Conservation (phyloP, 2,797 vertebrate species). For the Acipenser transmontanus region DNA sequence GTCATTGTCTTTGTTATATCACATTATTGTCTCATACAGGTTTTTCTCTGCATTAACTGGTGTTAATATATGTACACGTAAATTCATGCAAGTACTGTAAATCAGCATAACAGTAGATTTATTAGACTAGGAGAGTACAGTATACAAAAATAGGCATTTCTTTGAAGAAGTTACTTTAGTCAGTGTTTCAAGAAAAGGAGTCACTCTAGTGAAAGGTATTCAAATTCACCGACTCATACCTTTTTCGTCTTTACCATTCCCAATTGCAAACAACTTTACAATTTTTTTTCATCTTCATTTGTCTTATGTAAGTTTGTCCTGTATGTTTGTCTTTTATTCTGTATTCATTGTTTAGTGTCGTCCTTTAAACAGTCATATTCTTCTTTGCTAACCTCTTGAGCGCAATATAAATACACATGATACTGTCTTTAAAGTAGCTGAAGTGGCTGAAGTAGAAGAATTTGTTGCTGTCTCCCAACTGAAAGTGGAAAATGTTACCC, state of each 20-base stretch:
- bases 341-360: conserved; percentile 1
- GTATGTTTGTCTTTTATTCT: not conserved
- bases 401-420: conserved; percentile 7
- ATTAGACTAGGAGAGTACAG: too few relatives aligned
- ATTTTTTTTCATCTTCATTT: not conserved
- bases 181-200: not conserved
- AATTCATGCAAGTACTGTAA: too few relatives aligned
- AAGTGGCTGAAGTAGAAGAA: conserved; percentile 53
- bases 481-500: conserved; percentile 28
- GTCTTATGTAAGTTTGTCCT: not conserved
- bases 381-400: not conserved
- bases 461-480: conserved; percentile 27
- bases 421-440: conserved; percentile 61
- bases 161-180: conserved; percentile 4
- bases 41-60: too few relatives aligned
- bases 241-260: not conserved
- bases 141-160: not conserved
- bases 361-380: not conserved
- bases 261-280: not conserved
- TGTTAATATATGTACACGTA: too few relatives aligned
- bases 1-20: too few relatives aligned
- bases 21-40: too few relatives aligned
- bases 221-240: not conserved
- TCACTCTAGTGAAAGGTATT: not conserved
- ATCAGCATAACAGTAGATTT: too few relatives aligned